A percentile compares a stretch with the other conserved stretches of the same genome.
Conservation (phyloP, 2,113 vertebrate species). For the Engraulis encrasicolus region DNA sequence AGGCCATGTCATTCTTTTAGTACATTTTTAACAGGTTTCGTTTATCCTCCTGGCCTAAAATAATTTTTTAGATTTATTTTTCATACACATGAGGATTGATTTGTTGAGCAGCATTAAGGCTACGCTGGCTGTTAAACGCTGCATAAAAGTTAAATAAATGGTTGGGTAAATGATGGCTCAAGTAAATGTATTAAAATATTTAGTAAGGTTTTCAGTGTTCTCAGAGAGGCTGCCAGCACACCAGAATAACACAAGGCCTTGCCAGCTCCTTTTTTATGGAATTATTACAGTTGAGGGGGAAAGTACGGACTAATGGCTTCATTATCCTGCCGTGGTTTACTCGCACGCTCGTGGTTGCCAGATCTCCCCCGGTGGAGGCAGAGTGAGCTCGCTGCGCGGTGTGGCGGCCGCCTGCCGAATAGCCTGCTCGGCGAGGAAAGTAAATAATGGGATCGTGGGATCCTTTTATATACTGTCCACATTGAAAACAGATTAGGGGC, state of each 20-base stretch:
- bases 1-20: background rate
- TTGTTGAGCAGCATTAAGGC: background rate
- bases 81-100: background rate
- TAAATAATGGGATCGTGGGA: slow-evolving; percentile 19
- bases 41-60: background rate
- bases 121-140: background rate
- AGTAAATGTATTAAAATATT: slow-evolving; percentile 21
- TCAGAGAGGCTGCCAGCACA: slow-evolving; percentile 21
- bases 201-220: slow-evolving; percentile 14
- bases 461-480: slow-evolving; percentile 32
- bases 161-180: background rate
- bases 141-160: slow-evolving; percentile 11
- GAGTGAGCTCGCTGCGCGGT: too few species aligned
- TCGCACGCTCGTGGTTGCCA: slow-evolving; percentile 14
- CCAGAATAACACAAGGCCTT: slow-evolving; percentile 1
- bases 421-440: background rate
- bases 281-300: slow-evolving; percentile 30
- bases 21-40: background rate
- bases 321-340: slow-evolving; percentile 32
- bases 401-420: slow-evolving; percentile 41
- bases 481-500: slow-evolving; percentile 41
- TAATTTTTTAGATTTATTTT: background rate
- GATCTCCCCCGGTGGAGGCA: slow-evolving; percentile 20
- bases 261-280: slow-evolving; percentile 22
- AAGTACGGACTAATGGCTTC: slow-evolving; percentile 31